Conservation (phyloP, 1,140 invertebrate species). For the Archegozetes longisetosus region DNA sequence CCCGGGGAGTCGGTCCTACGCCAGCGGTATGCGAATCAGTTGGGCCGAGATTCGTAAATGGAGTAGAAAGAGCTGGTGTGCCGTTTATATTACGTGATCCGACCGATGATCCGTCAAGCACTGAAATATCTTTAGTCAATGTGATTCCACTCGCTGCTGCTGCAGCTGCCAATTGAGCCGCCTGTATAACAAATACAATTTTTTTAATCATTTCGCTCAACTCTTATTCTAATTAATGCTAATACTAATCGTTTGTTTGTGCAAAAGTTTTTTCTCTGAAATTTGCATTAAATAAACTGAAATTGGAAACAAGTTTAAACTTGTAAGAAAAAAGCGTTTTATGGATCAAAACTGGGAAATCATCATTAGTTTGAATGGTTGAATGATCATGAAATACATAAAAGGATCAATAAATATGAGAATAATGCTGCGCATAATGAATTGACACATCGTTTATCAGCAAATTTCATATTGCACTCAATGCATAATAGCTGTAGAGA, state of each 20-base stretch:
- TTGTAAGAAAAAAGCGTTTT: not conserved
- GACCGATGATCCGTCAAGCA: not conserved
- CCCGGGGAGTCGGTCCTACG: not conserved
- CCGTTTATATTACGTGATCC: not conserved
- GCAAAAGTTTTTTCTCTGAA: not conserved
- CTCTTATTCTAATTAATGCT: not conserved
- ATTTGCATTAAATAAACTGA: not conserved
- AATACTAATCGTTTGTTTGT: not conserved
- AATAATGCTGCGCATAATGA: not conserved
- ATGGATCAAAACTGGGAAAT: not conserved
- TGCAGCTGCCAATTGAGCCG: not conserved
- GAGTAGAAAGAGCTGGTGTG: not conserved
- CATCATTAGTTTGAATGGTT: not conserved
- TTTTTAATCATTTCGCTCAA: too few species aligned
- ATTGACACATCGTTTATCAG: not conserved
- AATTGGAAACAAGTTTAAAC: not conserved
- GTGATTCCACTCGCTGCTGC: not conserved
- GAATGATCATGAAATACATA: not conserved
- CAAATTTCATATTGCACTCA: not conserved
- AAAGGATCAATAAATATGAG: not conserved
- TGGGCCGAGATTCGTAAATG: not conserved
- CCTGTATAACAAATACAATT: not conserved
- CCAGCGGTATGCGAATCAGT: not conserved
- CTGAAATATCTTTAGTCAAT: not conserved
- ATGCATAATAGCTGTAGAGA: not conserved